A percentile compares a stretch with the other conserved stretches of the same genome.
Evolutionary conservation across 2,113 vertebrate genomes (phyloP).

Genomic region (Ciconia stormi): DNA sequence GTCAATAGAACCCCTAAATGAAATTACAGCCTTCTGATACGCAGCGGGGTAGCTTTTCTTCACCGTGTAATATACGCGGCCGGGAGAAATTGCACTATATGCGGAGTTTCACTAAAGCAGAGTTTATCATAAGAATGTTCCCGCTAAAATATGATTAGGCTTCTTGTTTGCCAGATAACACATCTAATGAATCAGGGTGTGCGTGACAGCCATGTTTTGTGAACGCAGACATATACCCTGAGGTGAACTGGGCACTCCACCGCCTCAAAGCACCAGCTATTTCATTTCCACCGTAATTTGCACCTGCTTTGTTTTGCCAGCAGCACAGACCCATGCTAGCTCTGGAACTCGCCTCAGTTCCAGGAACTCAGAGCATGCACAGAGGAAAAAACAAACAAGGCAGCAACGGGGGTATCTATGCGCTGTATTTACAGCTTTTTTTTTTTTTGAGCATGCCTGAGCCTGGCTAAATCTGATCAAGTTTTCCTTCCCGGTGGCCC

Average conservation of each 20-base stretch:
- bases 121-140: conserved; percentile 79
- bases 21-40: conserved; percentile 84
- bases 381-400: conserved; percentile 46
- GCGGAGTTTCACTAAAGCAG: conserved; percentile 75
- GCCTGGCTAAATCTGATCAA: not conserved
- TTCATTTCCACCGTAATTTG: conserved; percentile 79
- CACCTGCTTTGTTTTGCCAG: conserved; percentile 84
- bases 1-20: conserved; percentile 82
- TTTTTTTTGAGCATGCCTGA: not conserved
- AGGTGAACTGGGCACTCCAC: conserved; percentile 81
- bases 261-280: conserved; percentile 72
- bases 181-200: conserved; percentile 78
- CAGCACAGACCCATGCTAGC: conserved; percentile 77
- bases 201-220: conserved; percentile 76
- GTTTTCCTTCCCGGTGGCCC: not conserved
- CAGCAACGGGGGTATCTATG: not conserved
- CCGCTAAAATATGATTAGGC: conserved; percentile 80
- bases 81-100: conserved; percentile 79
- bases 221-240: conserved; percentile 74
- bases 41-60: conserved; percentile 81
- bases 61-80: conserved; percentile 76
- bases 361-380: conserved; percentile 56
- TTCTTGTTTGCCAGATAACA: conserved; percentile 81
- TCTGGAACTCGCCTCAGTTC: conserved; percentile 61
- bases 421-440: not conserved